phyloP scores from a whole-genome alignment of 1,140 invertebrate species.

The Penaeus vannamei region DNA sequence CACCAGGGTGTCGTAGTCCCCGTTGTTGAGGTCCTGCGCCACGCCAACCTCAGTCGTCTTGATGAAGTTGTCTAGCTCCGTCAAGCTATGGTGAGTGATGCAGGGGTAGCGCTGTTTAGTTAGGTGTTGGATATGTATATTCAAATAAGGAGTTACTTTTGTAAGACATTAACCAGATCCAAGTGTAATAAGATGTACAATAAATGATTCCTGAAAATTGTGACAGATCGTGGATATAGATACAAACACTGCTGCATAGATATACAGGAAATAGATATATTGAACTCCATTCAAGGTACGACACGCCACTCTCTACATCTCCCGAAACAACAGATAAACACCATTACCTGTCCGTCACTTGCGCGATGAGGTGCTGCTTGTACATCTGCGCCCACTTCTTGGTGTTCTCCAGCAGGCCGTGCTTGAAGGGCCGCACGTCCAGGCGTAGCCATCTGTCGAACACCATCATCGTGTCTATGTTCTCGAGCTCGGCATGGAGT shows the following conservation, averaged over 20 bases:
- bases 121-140: neutral
- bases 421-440: slow-evolving; percentile 90
- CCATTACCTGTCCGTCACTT: slow-evolving; percentile 82
- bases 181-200: too few species aligned
- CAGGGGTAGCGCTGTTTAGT: neutral
- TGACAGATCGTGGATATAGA: too few species aligned
- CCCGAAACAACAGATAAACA: neutral
- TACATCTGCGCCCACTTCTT: slow-evolving; percentile 97
- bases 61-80: slow-evolving; percentile 77
- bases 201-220: too few species aligned
- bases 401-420: slow-evolving; percentile 90
- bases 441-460: slow-evolving; percentile 95
- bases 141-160: too few species aligned
- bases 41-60: slow-evolving; percentile 79
- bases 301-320: too few species aligned
- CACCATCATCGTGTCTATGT: slow-evolving; percentile 82
- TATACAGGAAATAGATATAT: too few species aligned
- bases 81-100: slow-evolving; percentile 40
- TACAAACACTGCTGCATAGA: too few species aligned
- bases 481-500: slow-evolving; percentile 87
- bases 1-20: slow-evolving; percentile 74
- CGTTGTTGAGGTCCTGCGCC: slow-evolving; percentile 74
- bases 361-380: slow-evolving; percentile 92
- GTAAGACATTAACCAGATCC: too few species aligned
- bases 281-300: too few species aligned